A percentile compares a stretch with the other conserved stretches of the same genome.
These are phyloP conservation scores for Chaenogobius annularis DNA, from an alignment of 2,113 vertebrate genomes.

Conservation along the genomic window DNA sequence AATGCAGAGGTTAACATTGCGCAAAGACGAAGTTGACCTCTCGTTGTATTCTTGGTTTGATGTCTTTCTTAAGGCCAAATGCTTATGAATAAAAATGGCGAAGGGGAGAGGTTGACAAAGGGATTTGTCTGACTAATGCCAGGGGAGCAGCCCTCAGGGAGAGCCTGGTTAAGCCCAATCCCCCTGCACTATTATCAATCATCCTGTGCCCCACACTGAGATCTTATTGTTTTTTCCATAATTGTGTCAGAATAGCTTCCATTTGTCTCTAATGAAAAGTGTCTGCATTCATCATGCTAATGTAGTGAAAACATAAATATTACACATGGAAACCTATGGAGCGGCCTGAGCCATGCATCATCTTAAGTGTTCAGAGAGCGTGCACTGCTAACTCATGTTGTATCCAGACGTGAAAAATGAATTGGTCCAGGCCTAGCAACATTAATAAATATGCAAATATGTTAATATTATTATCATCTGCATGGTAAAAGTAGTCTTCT, in stretches of 20 bases:
- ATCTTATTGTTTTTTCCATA: slow-evolving; percentile 75
- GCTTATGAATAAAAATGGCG: slow-evolving; percentile 79
- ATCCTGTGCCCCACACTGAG: slow-evolving; percentile 60
- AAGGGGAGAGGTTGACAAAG: slow-evolving; percentile 73
- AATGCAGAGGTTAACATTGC: slow-evolving; percentile 76
- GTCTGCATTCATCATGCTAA: slow-evolving; percentile 69
- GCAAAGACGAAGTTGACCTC: slow-evolving; percentile 78
- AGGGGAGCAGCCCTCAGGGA: slow-evolving; percentile 66
- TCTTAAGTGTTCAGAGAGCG: slow-evolving; percentile 18
- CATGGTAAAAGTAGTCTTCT: neutral
- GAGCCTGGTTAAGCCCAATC: slow-evolving; percentile 71
- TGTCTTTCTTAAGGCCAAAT: slow-evolving; percentile 78
- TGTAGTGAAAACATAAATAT: slow-evolving; percentile 64
- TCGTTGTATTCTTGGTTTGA: slow-evolving; percentile 78
- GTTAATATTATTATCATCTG: neutral
- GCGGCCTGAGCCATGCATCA: slow-evolving; percentile 24
- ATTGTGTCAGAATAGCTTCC: slow-evolving; percentile 71
- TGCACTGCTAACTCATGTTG: slow-evolving; percentile 29
- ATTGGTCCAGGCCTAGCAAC: slow-evolving; percentile 1
- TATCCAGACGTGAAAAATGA: slow-evolving; percentile 31
- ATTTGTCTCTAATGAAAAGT: slow-evolving; percentile 76
- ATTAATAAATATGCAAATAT: slow-evolving; percentile 1
- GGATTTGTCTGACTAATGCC: slow-evolving; percentile 78
- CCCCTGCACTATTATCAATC: slow-evolving; percentile 72
- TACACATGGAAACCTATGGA: slow-evolving; percentile 41